These are phyloP conservation scores for Bubo bubo DNA, from an alignment of 2,113 vertebrate genomes.

Conservation along the genomic window DNA sequence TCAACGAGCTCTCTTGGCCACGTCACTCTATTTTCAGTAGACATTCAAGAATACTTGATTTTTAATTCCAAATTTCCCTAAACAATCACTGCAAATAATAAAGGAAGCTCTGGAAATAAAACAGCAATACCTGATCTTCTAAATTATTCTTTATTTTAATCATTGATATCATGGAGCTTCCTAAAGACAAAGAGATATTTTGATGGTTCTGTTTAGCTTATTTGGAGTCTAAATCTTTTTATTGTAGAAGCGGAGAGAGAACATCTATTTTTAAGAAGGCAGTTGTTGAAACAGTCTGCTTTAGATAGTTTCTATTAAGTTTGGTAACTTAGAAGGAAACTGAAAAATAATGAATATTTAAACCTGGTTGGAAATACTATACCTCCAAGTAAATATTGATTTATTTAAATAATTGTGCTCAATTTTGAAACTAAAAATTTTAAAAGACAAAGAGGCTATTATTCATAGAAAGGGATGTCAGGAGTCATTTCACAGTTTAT, in stretches of 20 bases:
- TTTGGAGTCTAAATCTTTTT: constrained; percentile 14
- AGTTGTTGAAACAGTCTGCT: constrained; percentile 67
- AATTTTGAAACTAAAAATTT: neutral
- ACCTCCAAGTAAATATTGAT: neutral
- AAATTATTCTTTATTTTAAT: neutral
- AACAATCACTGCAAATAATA: neutral
- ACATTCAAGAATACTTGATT: neutral
- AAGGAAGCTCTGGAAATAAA: neutral
- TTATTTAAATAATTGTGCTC: neutral
- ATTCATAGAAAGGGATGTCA: neutral
- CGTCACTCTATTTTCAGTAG: neutral
- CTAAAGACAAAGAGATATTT: neutral
- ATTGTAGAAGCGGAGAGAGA: constrained; percentile 30
- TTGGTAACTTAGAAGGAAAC: constrained; percentile 19
- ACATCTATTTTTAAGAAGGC: constrained; percentile 64
- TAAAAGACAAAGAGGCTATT: neutral
- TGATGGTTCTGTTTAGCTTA: neutral
- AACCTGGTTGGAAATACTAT: neutral
- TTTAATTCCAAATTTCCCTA: neutral
- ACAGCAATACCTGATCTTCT: neutral
- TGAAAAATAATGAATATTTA: neutral
- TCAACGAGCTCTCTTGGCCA: neutral
- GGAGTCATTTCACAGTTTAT: neutral
- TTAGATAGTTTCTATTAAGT: constrained; percentile 38
- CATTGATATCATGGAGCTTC: neutral